Evolutionary conservation across 2,888 invertebrate genomes (phyloP), one percentile per base, ranked within the genome.

Genomic region (Euzetes globulus): DNA sequence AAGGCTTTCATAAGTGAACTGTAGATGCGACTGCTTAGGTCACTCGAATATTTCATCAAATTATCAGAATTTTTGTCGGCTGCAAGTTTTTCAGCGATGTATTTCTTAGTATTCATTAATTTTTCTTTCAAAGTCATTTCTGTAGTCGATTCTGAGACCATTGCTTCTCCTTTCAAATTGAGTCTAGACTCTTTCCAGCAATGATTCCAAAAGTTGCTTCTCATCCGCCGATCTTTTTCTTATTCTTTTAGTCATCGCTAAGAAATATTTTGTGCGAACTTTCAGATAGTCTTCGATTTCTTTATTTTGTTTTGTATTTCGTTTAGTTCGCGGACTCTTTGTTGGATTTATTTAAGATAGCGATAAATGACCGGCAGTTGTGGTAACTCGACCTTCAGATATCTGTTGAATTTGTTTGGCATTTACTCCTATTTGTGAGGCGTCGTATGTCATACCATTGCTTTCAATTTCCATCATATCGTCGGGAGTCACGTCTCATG

Each of bases 391-490:
- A 27, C 75, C 75, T 50, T 72, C 65, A 45, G 27, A n/a, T 17
- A 75, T 68, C 19, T 75, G 63, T 72, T 75, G 75, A 0, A 75
- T 68, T 72, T 75, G 75, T 47, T 71, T 37, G 5, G 68, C 63
- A n/a, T 37, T 47, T 5, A 75, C 37, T 6, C 65, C 55, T 1
- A 75, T 25, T 25, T 72, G 63, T n/a, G 33, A 41, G 33, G 37
- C 13, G 50, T 75, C 68, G 17, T 15, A 37, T 6, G 27, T 45
- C 17, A 45, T 71, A 25, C 45, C 47, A 17, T 25, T 29, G 0
- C 72, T 71, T 1, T 47, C 71, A 7, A 75, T 50, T 7, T 58
- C 58, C 17, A 75, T 25, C 13, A 75, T 47, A 72, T 72, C 75
- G 15, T 60, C 60, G 22, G 52, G 37, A 1, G 58, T 27, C 1